Evolutionary conservation across 1,140 invertebrate genomes (phyloP), one percentile per base, ranked within the genome.

Genomic region (Rhopalosiphum maidis): DNA sequence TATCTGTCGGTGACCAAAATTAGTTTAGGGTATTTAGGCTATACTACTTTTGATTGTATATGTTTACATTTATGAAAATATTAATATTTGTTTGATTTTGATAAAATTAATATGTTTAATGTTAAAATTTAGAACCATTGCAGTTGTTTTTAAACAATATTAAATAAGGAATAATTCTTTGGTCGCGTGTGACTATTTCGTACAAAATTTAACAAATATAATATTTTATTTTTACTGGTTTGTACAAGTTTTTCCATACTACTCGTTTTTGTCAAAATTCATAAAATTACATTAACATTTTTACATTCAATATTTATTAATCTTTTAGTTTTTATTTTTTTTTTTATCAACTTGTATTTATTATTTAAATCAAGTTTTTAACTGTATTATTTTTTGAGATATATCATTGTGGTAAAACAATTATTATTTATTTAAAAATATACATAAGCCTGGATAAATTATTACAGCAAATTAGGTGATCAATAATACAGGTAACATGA

Each of bases 401-500:
- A 15, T 48, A 48, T 48, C 48, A 48, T 11, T 90, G 86, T 93
- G 85, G 93, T 77, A 93, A 94, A 87, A 93, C 94, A 91, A 88
- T 95, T 93, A 60, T 90, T 54, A 43, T 35, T 94, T 91, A 89
- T 95, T 94, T 94, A 92, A 95, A 91, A 93, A 94, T 46, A 54
- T 94, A 41, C 94, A 94, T 68, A 94, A 55, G 35, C 94, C 94
- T 93, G 94, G 93, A 41, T 46, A 94, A 94, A 90, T 94, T 55
- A 94, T 95, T 94, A 94, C 94, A 54, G 94, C 95, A 90, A 2
- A 41, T 41, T 41, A 94, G 95, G 94, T 94, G 95, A 94, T 94
- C 94, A 46, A 94, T 95, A 93, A 94, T 95, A 93, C 94, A 94
- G 85, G 95, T 94, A 41, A 93, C 92, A 94, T 68, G 94, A 95